Evolutionary conservation across 2,888 invertebrate species (phyloP), one percentile per base, ranked within the genome.

Genomic region (Anthophora plumipes): DNA sequence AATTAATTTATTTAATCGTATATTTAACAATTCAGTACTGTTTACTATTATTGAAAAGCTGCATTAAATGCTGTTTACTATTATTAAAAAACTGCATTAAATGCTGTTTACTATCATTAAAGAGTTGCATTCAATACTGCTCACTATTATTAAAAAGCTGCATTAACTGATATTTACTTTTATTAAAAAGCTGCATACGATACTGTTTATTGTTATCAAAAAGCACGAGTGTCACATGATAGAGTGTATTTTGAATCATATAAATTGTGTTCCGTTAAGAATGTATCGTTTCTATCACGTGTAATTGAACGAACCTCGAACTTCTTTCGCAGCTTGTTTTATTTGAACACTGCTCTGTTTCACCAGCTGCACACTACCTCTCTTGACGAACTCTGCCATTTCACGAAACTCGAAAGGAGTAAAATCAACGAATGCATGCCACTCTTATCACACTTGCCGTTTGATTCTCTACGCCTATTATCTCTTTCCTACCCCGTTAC

Each of bases 341-440:
- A 95, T 91, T 89, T 95, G 94, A 79, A 94, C 94, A 89, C 95
- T 94, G 74, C 94, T 93, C 66, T 94, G 92, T 90, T 94, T 95
- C 43, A 94, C 92, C 61, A 92, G 85, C 70, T 91, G 91, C 79
- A 90, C 92, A 77, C 92, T 92, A 83, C 91, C 91, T 90, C 91
- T 91, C 87, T 91, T 92, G 78, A 92, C 91, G 83, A 92, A 90
- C 87, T 91, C 92, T 86, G 91, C 90, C 92, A 92, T 93, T 89
- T 91, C 89, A 91, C 90, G 87, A 84, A 88, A 78, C 80, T 17
- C 74, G 74, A 85, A 83, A 89, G 79, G 76, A 79, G 20, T 61
- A 72, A 84, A 66, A 79, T 66, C 76, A 74, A 80, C 78, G 80
- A 76, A 68, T 84, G 82, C 87, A 84, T 82, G 75, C 59, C 81